A percentile compares a stretch with the other conserved stretches of the same genome.
Conservation (phyloP, 2,888 invertebrate species). For the Patella depressa region DNA sequence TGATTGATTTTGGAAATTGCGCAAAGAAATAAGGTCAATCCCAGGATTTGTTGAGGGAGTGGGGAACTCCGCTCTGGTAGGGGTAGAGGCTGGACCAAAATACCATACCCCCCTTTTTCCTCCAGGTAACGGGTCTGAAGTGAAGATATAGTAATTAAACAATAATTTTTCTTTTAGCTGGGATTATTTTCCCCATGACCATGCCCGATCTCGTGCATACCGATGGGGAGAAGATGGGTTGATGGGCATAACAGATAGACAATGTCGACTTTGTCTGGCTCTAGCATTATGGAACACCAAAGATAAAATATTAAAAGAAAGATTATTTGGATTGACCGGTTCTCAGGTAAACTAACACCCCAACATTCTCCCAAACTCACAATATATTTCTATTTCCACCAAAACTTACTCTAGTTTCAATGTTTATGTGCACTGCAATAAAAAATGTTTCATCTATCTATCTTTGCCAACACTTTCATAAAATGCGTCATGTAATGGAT, state of each 20-base stretch:
- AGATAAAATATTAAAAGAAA: constrained; percentile 66
- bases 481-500: too few relatives aligned
- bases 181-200: constrained; percentile 60
- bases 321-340: constrained; percentile 68
- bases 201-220: constrained; percentile 61
- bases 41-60: too few relatives aligned
- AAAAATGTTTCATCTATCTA: too few relatives aligned
- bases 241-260: constrained; percentile 62
- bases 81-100: too few relatives aligned
- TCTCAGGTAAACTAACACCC: constrained; percentile 51
- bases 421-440: too few relatives aligned
- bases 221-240: constrained; percentile 69
- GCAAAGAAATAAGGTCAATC: too few relatives aligned
- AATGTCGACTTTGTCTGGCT: constrained; percentile 59
- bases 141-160: neutral
- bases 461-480: too few relatives aligned
- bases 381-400: too few relatives aligned
- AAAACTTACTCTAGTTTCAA: too few relatives aligned
- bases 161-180: constrained; percentile 50
- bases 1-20: too few relatives aligned
- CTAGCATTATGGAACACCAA: constrained; percentile 67
- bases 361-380: too few relatives aligned
- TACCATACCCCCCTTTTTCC: neutral
- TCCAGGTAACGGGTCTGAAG: neutral
- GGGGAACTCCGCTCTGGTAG: too few relatives aligned